Conservation (phyloP, 2,888 invertebrate genomes). For the Chalcis sispes region DNA sequence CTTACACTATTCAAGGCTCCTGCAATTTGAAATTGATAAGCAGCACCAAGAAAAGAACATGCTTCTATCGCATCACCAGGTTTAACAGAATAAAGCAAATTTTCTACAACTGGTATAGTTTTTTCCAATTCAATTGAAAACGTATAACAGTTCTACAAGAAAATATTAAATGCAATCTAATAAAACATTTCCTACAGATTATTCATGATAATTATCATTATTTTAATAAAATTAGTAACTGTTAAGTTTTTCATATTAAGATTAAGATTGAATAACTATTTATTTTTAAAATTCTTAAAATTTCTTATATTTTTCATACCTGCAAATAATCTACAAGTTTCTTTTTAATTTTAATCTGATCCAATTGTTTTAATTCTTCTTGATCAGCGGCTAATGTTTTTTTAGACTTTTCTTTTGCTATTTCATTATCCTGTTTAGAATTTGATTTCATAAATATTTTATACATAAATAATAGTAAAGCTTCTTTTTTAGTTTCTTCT, state of each 20-base stretch:
- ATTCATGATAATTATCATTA: too few relatives aligned
- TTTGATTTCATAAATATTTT: slow-evolving; percentile 71
- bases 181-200: slow-evolving; percentile 4
- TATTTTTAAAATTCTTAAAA: not conserved
- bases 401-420: slow-evolving; percentile 59
- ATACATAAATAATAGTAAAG: slow-evolving; percentile 65
- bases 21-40: slow-evolving; percentile 87
- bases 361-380: slow-evolving; percentile 75
- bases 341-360: slow-evolving; percentile 80
- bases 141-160: slow-evolving; percentile 76
- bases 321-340: slow-evolving; percentile 84
- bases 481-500: slow-evolving; percentile 63
- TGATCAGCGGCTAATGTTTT: slow-evolving; percentile 51
- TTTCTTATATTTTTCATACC: slow-evolving; percentile 73
- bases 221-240: not conserved
- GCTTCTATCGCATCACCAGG: slow-evolving; percentile 91
- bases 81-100: slow-evolving; percentile 84
- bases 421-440: slow-evolving; percentile 55
- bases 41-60: slow-evolving; percentile 90
- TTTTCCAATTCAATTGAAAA: slow-evolving; percentile 78
- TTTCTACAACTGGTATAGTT: slow-evolving; percentile 82
- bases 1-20: slow-evolving; percentile 81
- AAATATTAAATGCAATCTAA: not conserved
- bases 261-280: not conserved
- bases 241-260: not conserved